These are phyloP conservation scores for Apoderus coryli DNA, from an alignment of 2,888 invertebrate species.

Conservation along the genomic window DNA sequence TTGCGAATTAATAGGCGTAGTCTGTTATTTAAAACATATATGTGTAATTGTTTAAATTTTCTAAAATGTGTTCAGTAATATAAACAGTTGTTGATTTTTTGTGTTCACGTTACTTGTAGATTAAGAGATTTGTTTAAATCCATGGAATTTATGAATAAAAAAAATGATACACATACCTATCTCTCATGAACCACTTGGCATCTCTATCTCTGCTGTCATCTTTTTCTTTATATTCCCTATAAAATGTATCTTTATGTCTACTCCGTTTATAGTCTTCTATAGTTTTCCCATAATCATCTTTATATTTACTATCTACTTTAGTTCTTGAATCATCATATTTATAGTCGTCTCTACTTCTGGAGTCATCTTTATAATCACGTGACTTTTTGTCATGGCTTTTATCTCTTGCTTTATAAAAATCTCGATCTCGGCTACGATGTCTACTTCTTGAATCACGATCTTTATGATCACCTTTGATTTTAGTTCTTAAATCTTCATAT, in stretches of 20 bases:
- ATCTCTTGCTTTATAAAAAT: constrained; percentile 12
- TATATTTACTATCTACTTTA: too few relatives aligned
- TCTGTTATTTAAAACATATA: too few relatives aligned
- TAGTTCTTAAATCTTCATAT: constrained; percentile 20
- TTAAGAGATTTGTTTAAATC: too few relatives aligned
- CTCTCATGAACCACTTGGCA: constrained; percentile 27
- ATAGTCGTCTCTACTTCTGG: too few relatives aligned
- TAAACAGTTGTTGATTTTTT: too few relatives aligned
- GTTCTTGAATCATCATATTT: too few relatives aligned
- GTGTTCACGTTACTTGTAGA: too few relatives aligned
- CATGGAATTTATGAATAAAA: too few relatives aligned
- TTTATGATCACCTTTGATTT: constrained; percentile 12
- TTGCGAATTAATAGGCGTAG: too few relatives aligned
- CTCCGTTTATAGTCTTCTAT: constrained; percentile 20
- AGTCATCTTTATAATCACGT: constrained; percentile 9
- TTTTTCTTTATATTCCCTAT: constrained; percentile 16
- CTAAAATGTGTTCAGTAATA: too few relatives aligned
- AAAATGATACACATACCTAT: constrained; percentile 21
- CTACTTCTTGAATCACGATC: constrained; percentile 11
- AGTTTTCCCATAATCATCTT: constrained; percentile 26
- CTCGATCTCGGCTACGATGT: constrained; percentile 13
- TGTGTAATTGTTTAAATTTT: too few relatives aligned
- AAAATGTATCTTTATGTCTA: constrained; percentile 26
- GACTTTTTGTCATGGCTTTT: constrained; percentile 12
- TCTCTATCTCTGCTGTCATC: constrained; percentile 26